Base-by-base conservation (phyloP, 1,140 invertebrate species). In the Brachionus rubens region DNA sequence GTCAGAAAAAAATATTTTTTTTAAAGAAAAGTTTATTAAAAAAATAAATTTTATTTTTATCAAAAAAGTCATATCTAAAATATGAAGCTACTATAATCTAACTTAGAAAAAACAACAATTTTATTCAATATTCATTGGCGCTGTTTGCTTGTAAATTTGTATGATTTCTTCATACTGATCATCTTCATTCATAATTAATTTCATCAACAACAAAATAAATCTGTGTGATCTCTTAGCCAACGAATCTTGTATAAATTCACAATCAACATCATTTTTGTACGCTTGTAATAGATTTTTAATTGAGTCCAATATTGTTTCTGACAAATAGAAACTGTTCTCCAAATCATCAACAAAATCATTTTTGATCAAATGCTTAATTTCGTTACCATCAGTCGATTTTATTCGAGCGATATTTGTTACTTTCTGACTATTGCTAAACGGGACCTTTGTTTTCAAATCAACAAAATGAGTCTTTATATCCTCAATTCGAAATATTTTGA, bases 371-470 rank as follows among this genome's bases (percentile, higher is more conserved):
- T 41, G 41, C 3, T 65, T 43, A 0, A 65, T 24, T 26, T 19
- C 24, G 12, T 65, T 19, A 21, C 19, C 28, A 1, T 59, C 36
- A 10, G 12, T 19, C 19, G 1, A 36, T 21, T 65, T 65, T 43
- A 65, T 5, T 43, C 59, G 21, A 24, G 59, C 59, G 19, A 65
- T 43, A 26, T 65, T 65, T 0, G 41, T 41, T 24, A 3, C 26
- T 65, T 16, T 65, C 43, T 65, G 16, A 65, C n/a, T 43, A 65
- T 65, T 41, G 3, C 12, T 26, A 65, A 65, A 43, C 24, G 24
- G 40, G 12, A 24, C 30, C 2, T 16, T 21, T 24, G 59, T 46
- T 4, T 65, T 21, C 12, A 12, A 43, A 65, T 65, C 40, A 12
- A 43, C 24, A 43, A 43, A 65, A 24, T 65, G 40, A 19, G 59